Conservation (phyloP, 2,888 invertebrate species). For the Drosophila algonquin region DNA sequence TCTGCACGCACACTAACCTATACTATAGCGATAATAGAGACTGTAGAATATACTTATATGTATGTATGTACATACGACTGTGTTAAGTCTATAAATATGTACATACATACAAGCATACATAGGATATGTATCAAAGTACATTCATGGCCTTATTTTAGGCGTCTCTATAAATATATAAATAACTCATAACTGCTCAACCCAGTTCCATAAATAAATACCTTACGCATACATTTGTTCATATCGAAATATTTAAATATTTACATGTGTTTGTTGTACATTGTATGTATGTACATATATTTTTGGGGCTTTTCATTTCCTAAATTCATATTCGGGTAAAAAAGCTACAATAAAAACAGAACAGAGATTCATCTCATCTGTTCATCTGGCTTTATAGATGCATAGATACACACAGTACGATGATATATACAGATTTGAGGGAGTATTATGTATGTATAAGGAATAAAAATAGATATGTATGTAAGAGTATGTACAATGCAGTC, state of each 20-base stretch:
- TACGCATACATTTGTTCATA: constrained; percentile 23
- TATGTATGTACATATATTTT: not conserved
- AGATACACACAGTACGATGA: not conserved
- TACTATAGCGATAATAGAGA: not conserved
- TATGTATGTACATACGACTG: constrained; percentile 6
- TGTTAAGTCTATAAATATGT: constrained; percentile 42
- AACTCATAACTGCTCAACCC: constrained; percentile 46
- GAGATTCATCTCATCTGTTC: not conserved
- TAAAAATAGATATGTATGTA: constrained; percentile 13
- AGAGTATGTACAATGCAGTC: constrained; percentile 1
- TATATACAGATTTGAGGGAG: not conserved
- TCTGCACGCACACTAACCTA: constrained; percentile 34
- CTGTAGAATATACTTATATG: constrained; percentile 14
- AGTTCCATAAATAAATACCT: constrained; percentile 38
- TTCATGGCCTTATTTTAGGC: constrained; percentile 47
- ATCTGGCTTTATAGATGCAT: not conserved
- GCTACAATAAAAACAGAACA: not conserved
- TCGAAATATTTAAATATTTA: constrained; percentile 2
- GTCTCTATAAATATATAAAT: constrained; percentile 34
- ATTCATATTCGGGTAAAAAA: not conserved
- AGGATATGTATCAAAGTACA: constrained; percentile 46
- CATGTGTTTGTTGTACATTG: not conserved
- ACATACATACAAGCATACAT: constrained; percentile 17
- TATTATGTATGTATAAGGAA: not conserved
- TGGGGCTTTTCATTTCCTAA: not conserved